phyloP scores from a whole-genome alignment of 1,140 invertebrate genomes.

The Panulirus ornatus region DNA sequence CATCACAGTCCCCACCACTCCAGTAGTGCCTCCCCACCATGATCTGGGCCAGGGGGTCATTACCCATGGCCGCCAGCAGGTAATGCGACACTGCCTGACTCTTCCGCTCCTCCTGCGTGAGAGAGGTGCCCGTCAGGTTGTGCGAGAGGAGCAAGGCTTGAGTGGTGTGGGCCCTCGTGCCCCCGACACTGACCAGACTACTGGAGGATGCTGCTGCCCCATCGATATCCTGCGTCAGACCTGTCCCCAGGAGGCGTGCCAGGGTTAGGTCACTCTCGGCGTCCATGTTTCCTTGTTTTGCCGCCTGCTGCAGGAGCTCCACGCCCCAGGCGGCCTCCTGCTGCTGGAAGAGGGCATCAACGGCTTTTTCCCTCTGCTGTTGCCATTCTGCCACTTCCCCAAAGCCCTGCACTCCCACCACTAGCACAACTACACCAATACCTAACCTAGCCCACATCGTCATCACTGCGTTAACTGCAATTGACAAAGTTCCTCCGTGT shows the following conservation, averaged over 20 bases:
- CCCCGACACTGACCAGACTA: not conserved
- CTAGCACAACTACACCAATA: not conserved
- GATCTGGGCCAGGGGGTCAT: slow-evolving; percentile 35
- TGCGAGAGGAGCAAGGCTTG: slow-evolving; percentile 16
- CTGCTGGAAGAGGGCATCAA: slow-evolving; percentile 12
- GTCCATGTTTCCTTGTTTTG: slow-evolving; percentile 29
- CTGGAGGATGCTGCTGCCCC: slow-evolving; percentile 19
- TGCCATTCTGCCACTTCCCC: slow-evolving; percentile 31
- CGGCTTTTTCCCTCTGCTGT: slow-evolving; percentile 20
- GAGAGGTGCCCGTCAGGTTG: slow-evolving; percentile 19
- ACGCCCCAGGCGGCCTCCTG: slow-evolving; percentile 21
- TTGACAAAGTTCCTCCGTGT: not conserved
- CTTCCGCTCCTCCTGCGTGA: slow-evolving; percentile 25
- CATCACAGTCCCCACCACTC: slow-evolving; percentile 29
- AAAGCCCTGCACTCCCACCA: not conserved
- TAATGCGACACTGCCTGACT: slow-evolving; percentile 38
- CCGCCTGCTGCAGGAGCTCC: slow-evolving; percentile 19
- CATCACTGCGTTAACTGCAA: not conserved
- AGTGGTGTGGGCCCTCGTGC: slow-evolving; percentile 35
- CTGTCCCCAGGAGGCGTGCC: slow-evolving; percentile 25
- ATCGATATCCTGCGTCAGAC: slow-evolving; percentile 24
- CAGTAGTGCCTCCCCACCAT: slow-evolving; percentile 22
- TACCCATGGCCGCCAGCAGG: slow-evolving; percentile 31
- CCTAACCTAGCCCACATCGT: not conserved
- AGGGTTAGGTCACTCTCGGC: slow-evolving; percentile 46